Percentiles rank a stretch among this genome's conserved stretches.
phyloP scores from a whole-genome alignment of 1,140 invertebrate species.

The Tetranychus urticae region DNA sequence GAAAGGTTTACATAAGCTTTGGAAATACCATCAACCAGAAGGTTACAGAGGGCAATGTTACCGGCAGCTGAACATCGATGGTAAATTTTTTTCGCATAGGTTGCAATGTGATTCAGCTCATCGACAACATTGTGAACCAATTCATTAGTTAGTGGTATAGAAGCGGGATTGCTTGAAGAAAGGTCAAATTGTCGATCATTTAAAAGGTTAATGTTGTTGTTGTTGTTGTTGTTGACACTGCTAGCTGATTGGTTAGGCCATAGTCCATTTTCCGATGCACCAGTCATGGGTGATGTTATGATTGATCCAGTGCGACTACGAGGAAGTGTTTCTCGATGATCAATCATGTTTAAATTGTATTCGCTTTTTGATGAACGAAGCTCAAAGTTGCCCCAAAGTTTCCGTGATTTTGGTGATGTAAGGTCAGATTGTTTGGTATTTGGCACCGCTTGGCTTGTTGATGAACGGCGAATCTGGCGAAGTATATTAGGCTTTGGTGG shows the following conservation, averaged over 20 bases:
- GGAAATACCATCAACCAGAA: constrained; percentile 1
- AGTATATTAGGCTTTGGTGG: constrained; percentile 10
- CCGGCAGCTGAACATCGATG: constrained; percentile 5
- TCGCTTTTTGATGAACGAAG: constrained; percentile 10
- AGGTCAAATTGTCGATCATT: not conserved
- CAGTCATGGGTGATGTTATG: not conserved
- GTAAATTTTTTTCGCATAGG: constrained; percentile 6
- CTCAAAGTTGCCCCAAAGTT: constrained; percentile 6
- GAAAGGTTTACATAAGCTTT: not conserved
- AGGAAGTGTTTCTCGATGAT: constrained; percentile 3
- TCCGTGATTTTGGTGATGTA: not conserved
- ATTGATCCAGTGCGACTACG: not conserved
- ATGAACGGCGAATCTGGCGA: constrained; percentile 10
- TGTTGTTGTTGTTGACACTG: not conserved
- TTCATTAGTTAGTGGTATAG: constrained; percentile 1
- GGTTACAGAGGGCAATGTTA: constrained; percentile 1
- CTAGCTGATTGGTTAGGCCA: not conserved
- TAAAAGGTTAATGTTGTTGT: not conserved
- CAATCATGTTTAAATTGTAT: constrained; percentile 13
- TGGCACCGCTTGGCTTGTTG: not conserved
- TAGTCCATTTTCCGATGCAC: not conserved
- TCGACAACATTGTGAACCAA: constrained; percentile 7
- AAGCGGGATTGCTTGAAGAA: not conserved
- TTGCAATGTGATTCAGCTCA: constrained; percentile 6
- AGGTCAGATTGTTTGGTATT: not conserved